A percentile compares a stretch with the other conserved stretches of the same genome.
phyloP scores from a whole-genome alignment of 2,888 invertebrate species.

The Danaus chrysippus region DNA sequence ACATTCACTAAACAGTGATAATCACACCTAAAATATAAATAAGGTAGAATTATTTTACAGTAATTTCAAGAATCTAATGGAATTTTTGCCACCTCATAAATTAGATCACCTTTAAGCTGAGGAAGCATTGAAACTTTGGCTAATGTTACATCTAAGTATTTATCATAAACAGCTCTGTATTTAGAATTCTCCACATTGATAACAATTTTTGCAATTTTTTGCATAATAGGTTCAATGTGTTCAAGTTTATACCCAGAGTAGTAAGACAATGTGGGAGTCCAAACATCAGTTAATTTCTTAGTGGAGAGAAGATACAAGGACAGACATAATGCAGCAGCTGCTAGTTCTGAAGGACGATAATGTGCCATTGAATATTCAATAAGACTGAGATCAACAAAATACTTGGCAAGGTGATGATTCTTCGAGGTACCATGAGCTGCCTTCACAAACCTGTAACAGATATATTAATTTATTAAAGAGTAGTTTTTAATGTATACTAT shows the following conservation, averaged over 20 bases:
- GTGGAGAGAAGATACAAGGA: constrained; percentile 79
- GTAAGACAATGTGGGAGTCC: constrained; percentile 86
- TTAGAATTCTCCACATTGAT: constrained; percentile 84
- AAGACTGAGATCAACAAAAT: constrained; percentile 91
- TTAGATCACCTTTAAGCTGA: constrained; percentile 76
- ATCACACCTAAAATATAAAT: too few relatives aligned
- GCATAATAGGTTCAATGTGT: constrained; percentile 83
- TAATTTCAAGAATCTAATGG: constrained; percentile 3
- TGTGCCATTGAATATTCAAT: constrained; percentile 89
- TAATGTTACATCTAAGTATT: constrained; percentile 79
- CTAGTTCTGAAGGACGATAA: constrained; percentile 89
- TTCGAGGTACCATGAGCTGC: constrained; percentile 78
- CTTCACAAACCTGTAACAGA: constrained; percentile 75
- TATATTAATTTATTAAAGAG: background rate
- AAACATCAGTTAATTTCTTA: constrained; percentile 70
- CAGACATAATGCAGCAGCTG: constrained; percentile 89
- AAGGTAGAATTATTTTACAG: too few relatives aligned
- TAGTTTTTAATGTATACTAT: background rate
- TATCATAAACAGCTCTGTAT: constrained; percentile 83
- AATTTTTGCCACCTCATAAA: constrained; percentile 46
- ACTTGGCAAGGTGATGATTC: constrained; percentile 92
- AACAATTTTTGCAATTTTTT: constrained; percentile 84
- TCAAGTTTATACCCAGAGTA: constrained; percentile 87
- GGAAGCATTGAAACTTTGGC: constrained; percentile 82
- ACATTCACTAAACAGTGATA: too few relatives aligned